A percentile compares a stretch with the other conserved stretches of the same genome.
Evolutionary conservation across 1,140 invertebrate species (phyloP).

Genomic region (Bathynomus jamesi): DNA sequence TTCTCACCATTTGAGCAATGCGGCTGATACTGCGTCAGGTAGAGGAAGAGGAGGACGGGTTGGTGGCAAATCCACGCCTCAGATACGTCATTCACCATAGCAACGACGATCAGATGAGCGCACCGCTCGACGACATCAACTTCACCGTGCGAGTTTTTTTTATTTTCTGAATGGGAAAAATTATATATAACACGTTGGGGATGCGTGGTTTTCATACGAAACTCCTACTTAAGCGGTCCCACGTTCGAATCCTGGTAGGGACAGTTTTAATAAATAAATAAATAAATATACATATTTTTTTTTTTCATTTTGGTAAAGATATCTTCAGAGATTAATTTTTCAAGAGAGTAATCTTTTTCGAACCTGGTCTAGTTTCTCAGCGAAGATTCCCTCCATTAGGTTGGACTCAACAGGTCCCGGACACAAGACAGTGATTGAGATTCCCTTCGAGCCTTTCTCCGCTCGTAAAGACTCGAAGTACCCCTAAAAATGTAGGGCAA

Average conservation of each 20-base stretch:
- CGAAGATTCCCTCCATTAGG: constrained; percentile 61
- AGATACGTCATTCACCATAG: not conserved
- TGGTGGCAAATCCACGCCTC: not conserved
- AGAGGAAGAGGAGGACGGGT: not conserved
- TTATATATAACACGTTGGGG: not conserved
- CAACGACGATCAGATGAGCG: not conserved
- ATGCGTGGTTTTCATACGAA: not conserved
- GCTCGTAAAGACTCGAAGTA: constrained; percentile 57
- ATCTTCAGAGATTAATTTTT: constrained; percentile 6
- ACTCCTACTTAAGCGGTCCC: not conserved
- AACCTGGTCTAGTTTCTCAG: constrained; percentile 55
- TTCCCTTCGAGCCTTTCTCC: constrained; percentile 54
- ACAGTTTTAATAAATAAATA: not conserved
- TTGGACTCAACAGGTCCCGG: constrained; percentile 67
- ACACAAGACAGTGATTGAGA: constrained; percentile 62
- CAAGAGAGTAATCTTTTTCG: no score
- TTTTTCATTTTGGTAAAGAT: not conserved
- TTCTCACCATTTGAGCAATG: not conserved
- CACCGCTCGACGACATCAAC: no score
- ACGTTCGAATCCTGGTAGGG: no score
- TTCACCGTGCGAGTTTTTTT: no score
- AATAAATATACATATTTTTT: not conserved
- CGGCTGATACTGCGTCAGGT: not conserved
- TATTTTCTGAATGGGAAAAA: no score
- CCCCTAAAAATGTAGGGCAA: constrained; percentile 49